Base-by-base conservation (phyloP, 2,888 invertebrate species). In the Lithophane ornitopus region DNA sequence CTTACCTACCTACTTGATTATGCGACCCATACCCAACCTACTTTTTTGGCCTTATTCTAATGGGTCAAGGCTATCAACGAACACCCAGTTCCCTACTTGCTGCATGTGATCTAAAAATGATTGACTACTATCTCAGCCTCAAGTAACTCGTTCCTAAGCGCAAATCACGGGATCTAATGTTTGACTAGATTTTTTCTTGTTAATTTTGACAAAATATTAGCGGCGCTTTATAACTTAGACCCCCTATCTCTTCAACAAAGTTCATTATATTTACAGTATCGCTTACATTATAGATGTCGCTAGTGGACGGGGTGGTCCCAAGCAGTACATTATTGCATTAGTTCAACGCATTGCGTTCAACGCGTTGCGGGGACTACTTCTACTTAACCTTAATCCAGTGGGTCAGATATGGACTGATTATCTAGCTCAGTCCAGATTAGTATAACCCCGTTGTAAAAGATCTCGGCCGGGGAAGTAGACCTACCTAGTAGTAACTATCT, bases 31-130 rank as follows among this genome's bases (percentile, higher is more conserved):
- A 52, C 14, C 11, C 41, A 44, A 76, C 66, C 62, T 81, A 69
- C 61, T 70, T 82, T 72, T 39, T 72, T 34, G 84, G 28, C 84
- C 66, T 63, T n/a, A 71, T 69, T 77, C 56, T 54, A 52, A 59
- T 70, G 34, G 86, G 84, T 84, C 86, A 78, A 86, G 76, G 74
- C 66, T 70, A 41, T 39, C 52, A 34, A 56, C 16, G 56, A 34
- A 56, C 16, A 49, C 4, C 54, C 49, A 46, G 22, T 41, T 72
- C n/a, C 66, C 34, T 71, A 22, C 26, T 52, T 52, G 14, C 49
- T 82, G 82, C 58, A 65, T 65, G 26, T 63, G 12, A n/a, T 28
- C 6, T 39, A 41, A 56, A 81, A 81, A 34, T 28, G 9, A 34
- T 34, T 8, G 28, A 22, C 12, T 1, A 61, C 28, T 22, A 39